Conservation (phyloP, 2,113 vertebrate species). For the Entelurus aequoreus region DNA sequence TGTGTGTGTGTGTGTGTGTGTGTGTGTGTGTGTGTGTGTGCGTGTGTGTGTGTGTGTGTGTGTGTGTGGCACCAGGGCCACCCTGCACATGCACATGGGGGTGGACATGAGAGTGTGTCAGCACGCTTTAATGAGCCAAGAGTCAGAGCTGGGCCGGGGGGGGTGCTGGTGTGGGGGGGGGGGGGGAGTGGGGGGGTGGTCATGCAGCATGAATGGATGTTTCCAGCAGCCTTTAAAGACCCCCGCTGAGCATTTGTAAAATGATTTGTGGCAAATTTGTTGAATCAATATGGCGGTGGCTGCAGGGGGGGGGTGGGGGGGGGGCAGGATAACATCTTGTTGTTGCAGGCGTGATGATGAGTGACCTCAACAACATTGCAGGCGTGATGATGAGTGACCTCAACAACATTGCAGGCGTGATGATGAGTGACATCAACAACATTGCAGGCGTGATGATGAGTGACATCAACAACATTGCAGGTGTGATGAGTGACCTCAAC, state of each 20-base stretch:
- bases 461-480: too few relatives aligned
- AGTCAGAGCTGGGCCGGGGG: slow-evolving; percentile 60
- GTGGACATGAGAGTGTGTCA: slow-evolving; percentile 84
- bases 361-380: too few relatives aligned
- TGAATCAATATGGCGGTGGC: slow-evolving; percentile 84
- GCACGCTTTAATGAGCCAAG: slow-evolving; percentile 75
- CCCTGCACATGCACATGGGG: slow-evolving; percentile 81
- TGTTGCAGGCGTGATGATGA: too few relatives aligned
- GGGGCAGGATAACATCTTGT: slow-evolving; percentile 64
- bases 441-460: too few relatives aligned
- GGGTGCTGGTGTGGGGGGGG: not conserved
- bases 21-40: slow-evolving; percentile 53
- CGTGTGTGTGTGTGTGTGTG: slow-evolving; percentile 67
- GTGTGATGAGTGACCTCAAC: too few relatives aligned
- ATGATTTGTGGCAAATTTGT: slow-evolving; percentile 99
- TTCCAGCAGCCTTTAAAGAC: slow-evolving; percentile 81
- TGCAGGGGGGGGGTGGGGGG: slow-evolving; percentile 53
- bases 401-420: too few relatives aligned
- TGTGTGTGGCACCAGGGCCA: slow-evolving; percentile 54
- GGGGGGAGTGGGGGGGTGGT: slow-evolving; percentile 30
- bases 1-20: too few relatives aligned
- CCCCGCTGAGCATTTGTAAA: slow-evolving; percentile 91
- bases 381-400: too few relatives aligned
- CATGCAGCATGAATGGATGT: slow-evolving; percentile 80
- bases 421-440: too few relatives aligned